Conservation (phyloP, 2,113 vertebrate genomes). For the Mus pahari region DNA sequence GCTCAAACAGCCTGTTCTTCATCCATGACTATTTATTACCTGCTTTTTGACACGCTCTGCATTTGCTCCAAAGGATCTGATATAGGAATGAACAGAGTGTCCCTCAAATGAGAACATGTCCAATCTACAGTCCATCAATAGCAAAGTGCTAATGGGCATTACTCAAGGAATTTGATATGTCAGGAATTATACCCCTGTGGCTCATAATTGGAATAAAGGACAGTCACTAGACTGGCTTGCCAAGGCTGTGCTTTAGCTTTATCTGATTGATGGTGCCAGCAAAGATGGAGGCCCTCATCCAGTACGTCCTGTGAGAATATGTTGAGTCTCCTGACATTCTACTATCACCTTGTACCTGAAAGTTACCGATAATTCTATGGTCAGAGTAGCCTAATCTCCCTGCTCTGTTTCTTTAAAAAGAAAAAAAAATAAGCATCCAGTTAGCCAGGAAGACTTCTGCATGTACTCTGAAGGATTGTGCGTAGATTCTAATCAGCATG, state of each 20-base stretch:
- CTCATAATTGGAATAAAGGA: conserved; percentile 34
- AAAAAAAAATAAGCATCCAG: neutral
- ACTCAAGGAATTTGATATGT: neutral
- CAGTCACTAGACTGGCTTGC: conserved; percentile 23
- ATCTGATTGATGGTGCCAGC: neutral
- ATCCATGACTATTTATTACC: conserved; percentile 53
- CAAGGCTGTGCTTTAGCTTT: conserved; percentile 15
- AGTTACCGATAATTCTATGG: conserved; percentile 27
- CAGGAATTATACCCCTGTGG: conserved; percentile 34
- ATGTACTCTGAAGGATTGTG: neutral
- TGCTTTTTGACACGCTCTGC: conserved; percentile 50
- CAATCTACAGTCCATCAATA: neutral
- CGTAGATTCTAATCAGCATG: neutral
- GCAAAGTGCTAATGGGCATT: conserved; percentile 38
- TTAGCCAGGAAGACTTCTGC: conserved; percentile 25
- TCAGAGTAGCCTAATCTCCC: neutral
- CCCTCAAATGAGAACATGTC: conserved; percentile 12
- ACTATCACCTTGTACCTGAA: conserved; percentile 40
- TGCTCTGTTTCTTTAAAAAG: conserved; percentile 5
- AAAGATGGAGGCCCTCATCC: conserved; percentile 34
- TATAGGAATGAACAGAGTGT: conserved; percentile 17
- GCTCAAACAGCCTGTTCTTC: neutral
- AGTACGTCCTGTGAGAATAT: neutral
- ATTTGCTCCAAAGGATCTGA: conserved; percentile 60
- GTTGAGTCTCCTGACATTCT: conserved; percentile 36